These are phyloP conservation scores for Eulacestoma nigropectus DNA, from an alignment of 2,113 vertebrate species.

Conservation along the genomic window DNA sequence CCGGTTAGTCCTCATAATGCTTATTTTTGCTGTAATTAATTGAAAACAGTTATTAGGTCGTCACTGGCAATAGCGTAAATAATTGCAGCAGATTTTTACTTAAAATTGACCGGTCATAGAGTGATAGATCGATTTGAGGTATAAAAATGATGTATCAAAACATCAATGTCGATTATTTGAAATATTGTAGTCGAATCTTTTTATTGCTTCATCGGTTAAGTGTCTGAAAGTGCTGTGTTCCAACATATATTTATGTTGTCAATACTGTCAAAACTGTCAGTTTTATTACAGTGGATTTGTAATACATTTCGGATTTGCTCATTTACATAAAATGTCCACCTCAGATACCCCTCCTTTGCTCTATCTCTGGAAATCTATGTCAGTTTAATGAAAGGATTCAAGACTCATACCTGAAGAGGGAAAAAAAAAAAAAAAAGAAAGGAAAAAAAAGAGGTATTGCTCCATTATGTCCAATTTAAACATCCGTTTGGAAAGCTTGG, in stretches of 20 bases:
- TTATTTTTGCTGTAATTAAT: slow-evolving; percentile 68
- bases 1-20: slow-evolving; percentile 34
- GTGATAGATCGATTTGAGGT: slow-evolving; percentile 75
- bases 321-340: slow-evolving; percentile 80
- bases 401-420: slow-evolving; percentile 27
- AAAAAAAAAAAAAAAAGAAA: not conserved
- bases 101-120: slow-evolving; percentile 75
- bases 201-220: slow-evolving; percentile 81
- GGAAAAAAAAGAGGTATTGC: not conserved
- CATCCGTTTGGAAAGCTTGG: slow-evolving; percentile 23
- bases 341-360: slow-evolving; percentile 55
- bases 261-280: slow-evolving; percentile 81
- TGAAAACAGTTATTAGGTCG: slow-evolving; percentile 74
- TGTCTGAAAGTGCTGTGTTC: slow-evolving; percentile 79
- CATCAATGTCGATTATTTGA: slow-evolving; percentile 82
- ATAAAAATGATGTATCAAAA: slow-evolving; percentile 82
- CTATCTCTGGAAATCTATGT: slow-evolving; percentile 61
- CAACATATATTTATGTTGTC: slow-evolving; percentile 81
- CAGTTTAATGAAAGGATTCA: slow-evolving; percentile 68
- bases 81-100: slow-evolving; percentile 76
- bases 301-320: slow-evolving; percentile 74
- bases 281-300: slow-evolving; percentile 76
- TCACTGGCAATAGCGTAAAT: slow-evolving; percentile 76
- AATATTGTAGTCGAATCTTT: slow-evolving; percentile 81
- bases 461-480: slow-evolving; percentile 53